Evolutionary conservation across 2,113 vertebrate species (phyloP).

Genomic region (Theropithecus gelada): DNA sequence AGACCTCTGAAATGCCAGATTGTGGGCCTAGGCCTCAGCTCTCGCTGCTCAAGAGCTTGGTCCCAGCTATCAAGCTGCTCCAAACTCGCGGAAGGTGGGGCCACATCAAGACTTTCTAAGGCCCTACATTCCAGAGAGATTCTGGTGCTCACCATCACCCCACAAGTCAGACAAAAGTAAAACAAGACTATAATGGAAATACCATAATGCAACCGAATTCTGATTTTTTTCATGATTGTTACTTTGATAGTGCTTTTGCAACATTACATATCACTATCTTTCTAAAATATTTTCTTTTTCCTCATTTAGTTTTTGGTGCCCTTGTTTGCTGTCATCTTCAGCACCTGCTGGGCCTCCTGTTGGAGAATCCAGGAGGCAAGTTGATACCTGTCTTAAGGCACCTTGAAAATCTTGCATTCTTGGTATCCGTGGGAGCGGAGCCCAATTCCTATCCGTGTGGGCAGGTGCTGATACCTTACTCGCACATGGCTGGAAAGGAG

Average conservation of each 20-base stretch:
- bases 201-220: background rate
- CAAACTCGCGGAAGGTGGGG: background rate
- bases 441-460: background rate
- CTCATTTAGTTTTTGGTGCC: background rate
- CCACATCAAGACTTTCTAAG: background rate
- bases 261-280: background rate
- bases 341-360: background rate
- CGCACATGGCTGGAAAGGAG: background rate
- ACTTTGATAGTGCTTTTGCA: background rate
- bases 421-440: background rate
- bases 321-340: background rate
- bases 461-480: background rate
- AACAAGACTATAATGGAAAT: background rate
- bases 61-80: background rate
- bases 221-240: background rate
- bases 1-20: background rate
- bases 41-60: background rate
- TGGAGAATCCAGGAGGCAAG: background rate
- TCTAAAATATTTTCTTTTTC: background rate
- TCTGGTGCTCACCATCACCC: background rate
- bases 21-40: background rate
- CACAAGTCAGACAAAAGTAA: background rate
- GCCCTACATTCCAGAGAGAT: background rate
- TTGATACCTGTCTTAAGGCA: background rate
- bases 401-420: background rate